Percentiles rank a stretch among this genome's conserved stretches.
Evolutionary conservation across 2,888 invertebrate genomes (phyloP).

Genomic region (Atrina japonica): DNA sequence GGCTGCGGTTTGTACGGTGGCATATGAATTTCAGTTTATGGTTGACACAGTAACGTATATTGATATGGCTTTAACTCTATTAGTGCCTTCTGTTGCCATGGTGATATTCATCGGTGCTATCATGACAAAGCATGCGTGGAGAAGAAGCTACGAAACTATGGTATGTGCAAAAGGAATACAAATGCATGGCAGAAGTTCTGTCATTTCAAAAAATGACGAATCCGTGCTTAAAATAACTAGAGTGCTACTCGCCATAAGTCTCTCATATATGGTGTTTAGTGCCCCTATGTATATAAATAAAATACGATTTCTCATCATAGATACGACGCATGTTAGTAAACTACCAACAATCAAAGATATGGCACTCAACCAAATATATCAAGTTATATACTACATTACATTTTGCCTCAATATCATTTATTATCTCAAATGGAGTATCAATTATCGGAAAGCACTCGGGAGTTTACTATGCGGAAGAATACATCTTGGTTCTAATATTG

Average conservation of each 20-base stretch:
- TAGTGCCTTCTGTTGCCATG: conserved; percentile 61
- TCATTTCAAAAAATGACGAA: conserved; percentile 59
- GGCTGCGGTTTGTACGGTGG: conserved; percentile 52
- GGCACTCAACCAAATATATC: conserved; percentile 58
- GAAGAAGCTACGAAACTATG: conserved; percentile 23
- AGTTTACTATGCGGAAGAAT: conserved; percentile 24
- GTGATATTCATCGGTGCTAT: conserved; percentile 62
- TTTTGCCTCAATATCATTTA: conserved; percentile 66
- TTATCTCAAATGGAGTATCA: conserved; percentile 67
- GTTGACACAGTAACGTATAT: conserved; percentile 58
- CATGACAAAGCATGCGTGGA: conserved; percentile 50
- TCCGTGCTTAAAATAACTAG: conserved; percentile 64
- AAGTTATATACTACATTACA: conserved; percentile 62
- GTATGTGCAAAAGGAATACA: conserved; percentile 34
- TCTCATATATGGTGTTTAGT: conserved; percentile 64
- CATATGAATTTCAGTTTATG: conserved; percentile 46
- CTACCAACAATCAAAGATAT: conserved; percentile 42
- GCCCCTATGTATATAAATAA: conserved; percentile 67
- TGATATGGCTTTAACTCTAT: conserved; percentile 60
- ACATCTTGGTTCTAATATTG: too few species aligned
- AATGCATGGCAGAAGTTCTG: conserved; percentile 42
- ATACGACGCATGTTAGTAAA: conserved; percentile 28
- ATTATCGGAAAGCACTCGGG: conserved; percentile 58
- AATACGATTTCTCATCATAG: conserved; percentile 56
- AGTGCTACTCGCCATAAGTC: conserved; percentile 67